Evolutionary conservation across 2,113 vertebrate genomes (phyloP), one percentile per base, ranked within the genome.

Genomic region (Paramisgurnus dabryanus): DNA sequence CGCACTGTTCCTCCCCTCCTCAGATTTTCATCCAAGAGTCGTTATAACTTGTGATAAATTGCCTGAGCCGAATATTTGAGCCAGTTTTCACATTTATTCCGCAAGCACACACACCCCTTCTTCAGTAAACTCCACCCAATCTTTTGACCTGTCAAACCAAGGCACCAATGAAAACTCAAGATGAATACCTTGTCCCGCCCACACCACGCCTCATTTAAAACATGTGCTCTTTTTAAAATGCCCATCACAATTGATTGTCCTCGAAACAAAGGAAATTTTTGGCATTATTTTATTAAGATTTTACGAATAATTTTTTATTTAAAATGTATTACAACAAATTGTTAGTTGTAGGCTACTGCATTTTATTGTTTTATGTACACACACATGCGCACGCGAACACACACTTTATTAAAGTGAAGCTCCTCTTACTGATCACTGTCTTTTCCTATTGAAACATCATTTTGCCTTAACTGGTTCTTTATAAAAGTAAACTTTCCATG

Each of bases 31-130:
- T 60, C 43, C n/a, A 53, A 58, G n/a, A 10, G 78, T 17, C 79
- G 74, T 83, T 41, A 66, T 57, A 39, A 10, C 73, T 82, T 71
- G 84, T 75, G 74, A 67, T 74, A 65, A 89, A 89, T 88, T 87
- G 39, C 88, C 89, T 87, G 87, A 80, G 82, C 78, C 84, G 1
- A 77, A 74, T 47, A 66, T 81, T 71, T 11, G 41, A 80, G 81
- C 76, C 77, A 53, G 73, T 65, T 77, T 65, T 87, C 86, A 88
- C 64, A 58, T 17, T 78, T 69, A 72, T 76, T 76, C 76, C 53
- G 10, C 65, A 50, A 82, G 60, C 66, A 50, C 53, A 34, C 85
- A 90, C 90, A 84, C 91, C 90, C 84, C 85, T 83, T 80, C 78
- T 80, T 40, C 27, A 7, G 60, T 2, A 27, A 78, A 82, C 66